Evolutionary conservation across 2,888 invertebrate genomes (phyloP).

Genomic region (Catocala sponsa): DNA sequence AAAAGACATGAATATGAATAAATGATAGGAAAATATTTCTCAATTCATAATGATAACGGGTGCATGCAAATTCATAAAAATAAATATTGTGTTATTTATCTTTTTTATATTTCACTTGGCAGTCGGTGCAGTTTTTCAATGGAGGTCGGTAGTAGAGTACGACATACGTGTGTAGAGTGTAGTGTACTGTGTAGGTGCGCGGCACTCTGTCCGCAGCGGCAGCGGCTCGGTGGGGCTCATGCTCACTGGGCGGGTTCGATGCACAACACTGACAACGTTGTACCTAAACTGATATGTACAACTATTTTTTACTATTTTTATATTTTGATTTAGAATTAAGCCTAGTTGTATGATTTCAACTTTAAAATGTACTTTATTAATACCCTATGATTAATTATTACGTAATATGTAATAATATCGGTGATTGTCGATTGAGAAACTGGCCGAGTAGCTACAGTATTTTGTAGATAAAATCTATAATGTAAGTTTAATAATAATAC

Average conservation of each 20-base stretch:
- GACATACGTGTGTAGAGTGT: conserved; percentile 11
- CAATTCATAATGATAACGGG: conserved; percentile 86
- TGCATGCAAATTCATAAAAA: conserved; percentile 86
- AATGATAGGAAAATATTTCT: conserved; percentile 85
- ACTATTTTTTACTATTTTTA: conserved; percentile 88
- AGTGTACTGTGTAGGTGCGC: conserved; percentile 40
- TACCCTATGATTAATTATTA: conserved; percentile 79
- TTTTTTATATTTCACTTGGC: conserved; percentile 87
- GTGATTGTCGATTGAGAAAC: conserved; percentile 82
- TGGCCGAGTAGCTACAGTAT: conserved; percentile 84
- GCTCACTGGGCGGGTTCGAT: conserved; percentile 57
- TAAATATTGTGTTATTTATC: conserved; percentile 86
- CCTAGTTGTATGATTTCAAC: conserved; percentile 85
- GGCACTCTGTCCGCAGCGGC: conserved; percentile 51
- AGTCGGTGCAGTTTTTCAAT: conserved; percentile 83
- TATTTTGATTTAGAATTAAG: conserved; percentile 88
- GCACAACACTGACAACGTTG: conserved; percentile 82
- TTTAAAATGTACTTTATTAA: conserved; percentile 81
- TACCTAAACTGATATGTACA: conserved; percentile 80
- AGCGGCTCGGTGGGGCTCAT: conserved; percentile 4
- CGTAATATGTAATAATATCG: conserved; percentile 71
- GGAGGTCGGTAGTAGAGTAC: conserved; percentile 60
- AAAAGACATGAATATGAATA: conserved; percentile 85
- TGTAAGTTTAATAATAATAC: conserved; percentile 85
- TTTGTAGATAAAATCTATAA: conserved; percentile 88